Evolutionary conservation across 1,140 invertebrate genomes (phyloP).

Genomic region (Lepidurus arcticus): DNA sequence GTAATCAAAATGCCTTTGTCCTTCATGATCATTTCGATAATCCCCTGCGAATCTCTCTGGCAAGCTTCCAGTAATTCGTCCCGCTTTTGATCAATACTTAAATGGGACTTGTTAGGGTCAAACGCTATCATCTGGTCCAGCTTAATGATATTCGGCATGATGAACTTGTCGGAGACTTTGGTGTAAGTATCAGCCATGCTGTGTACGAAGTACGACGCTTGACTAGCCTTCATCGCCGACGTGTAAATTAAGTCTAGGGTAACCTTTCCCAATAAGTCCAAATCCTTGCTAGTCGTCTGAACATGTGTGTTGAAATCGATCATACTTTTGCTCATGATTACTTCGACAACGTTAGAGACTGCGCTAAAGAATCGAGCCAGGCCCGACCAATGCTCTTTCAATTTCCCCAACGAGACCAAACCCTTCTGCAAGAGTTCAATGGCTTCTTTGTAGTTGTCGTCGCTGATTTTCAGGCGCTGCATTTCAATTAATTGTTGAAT

Average conservation of each 20-base stretch:
- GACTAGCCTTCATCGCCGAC: constrained; percentile 28
- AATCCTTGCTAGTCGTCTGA: constrained; percentile 24
- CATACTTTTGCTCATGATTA: not conserved
- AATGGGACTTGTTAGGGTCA: not conserved
- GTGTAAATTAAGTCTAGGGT: constrained; percentile 28
- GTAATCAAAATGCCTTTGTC: constrained; percentile 13
- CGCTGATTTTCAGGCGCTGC: constrained; percentile 30
- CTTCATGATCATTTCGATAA: constrained; percentile 29
- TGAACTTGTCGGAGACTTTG: constrained; percentile 28
- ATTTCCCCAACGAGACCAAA: not conserved
- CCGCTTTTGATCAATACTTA: not conserved
- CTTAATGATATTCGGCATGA: constrained; percentile 21
- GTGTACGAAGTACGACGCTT: constrained; percentile 30
- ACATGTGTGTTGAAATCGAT: constrained; percentile 23
- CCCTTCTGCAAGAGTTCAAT: constrained; percentile 29
- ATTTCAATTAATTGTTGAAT: constrained; percentile 23
- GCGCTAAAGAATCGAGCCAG: constrained; percentile 29
- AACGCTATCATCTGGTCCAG: constrained; percentile 25
- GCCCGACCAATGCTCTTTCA: constrained; percentile 27
- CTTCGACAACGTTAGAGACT: constrained; percentile 27
- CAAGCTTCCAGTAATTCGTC: constrained; percentile 15
- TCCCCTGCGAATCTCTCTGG: constrained; percentile 14
- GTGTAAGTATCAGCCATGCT: constrained; percentile 30
- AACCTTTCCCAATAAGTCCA: constrained; percentile 1
- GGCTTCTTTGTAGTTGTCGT: constrained; percentile 27